Evolutionary conservation across 2,888 invertebrate species (phyloP).

Genomic region (Sinodicranocentrus sp.): DNA sequence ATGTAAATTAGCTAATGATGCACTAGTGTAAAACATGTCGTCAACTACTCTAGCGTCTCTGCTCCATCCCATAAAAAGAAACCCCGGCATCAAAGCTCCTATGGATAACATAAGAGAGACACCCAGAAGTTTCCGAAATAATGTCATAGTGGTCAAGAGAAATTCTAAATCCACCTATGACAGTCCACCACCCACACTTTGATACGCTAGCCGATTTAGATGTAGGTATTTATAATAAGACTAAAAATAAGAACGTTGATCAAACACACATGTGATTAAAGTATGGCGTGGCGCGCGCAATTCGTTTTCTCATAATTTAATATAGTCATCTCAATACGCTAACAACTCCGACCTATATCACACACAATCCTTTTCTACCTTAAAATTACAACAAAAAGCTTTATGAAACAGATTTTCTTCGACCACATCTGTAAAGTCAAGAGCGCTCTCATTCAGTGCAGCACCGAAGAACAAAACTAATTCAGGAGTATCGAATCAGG

Average conservation of each 20-base stretch:
- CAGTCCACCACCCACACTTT: neutral
- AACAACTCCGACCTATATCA: too few species aligned
- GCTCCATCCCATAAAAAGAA: slow-evolving; percentile 71
- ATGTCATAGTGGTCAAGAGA: slow-evolving; percentile 9
- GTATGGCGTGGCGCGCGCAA: too few species aligned
- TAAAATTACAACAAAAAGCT: too few species aligned
- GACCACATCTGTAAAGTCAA: too few species aligned
- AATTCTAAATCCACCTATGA: neutral
- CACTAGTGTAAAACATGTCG: slow-evolving; percentile 52
- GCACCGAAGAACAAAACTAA: too few species aligned
- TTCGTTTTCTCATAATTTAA: too few species aligned
- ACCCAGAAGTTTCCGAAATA: slow-evolving; percentile 50
- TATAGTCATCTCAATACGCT: too few species aligned
- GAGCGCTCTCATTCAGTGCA: too few species aligned
- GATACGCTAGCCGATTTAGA: neutral
- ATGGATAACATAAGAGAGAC: slow-evolving; percentile 66
- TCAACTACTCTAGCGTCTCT: slow-evolving; percentile 65
- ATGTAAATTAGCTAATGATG: slow-evolving; percentile 53
- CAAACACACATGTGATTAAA: neutral
- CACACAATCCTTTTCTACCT: too few species aligned
- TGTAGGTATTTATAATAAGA: neutral
- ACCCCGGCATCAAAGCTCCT: slow-evolving; percentile 72
- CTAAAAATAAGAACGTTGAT: neutral
- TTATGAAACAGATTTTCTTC: too few species aligned
- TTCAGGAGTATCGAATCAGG: neutral